Base-by-base conservation (phyloP, 2,113 vertebrate species). In the Ammospiza caudacuta region DNA sequence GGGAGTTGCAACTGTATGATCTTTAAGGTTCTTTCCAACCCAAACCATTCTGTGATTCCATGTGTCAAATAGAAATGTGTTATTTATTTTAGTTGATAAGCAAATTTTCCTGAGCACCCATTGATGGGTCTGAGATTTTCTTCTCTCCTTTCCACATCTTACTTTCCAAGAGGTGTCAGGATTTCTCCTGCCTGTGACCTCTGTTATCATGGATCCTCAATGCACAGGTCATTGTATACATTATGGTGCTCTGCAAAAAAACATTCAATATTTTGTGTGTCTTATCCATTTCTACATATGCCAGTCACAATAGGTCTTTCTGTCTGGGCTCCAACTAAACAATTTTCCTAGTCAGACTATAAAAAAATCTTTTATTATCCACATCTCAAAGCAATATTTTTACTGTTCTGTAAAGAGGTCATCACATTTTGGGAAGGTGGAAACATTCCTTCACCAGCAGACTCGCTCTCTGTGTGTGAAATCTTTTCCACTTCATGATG, bases 121-220 rank as follows among this genome's bases (percentile, higher is more conserved):
- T 19, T 31, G 41, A 44, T 23, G 35, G 1, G 5, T 57, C 15
- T 55, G 23, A 70, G 27, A 29, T 3, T 62, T 47, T 3, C 9
- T 69, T 12, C 21, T 83, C 28, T 74, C 23, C 47, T 57, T 72
- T 66, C 24, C 9, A 63, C 11, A 54, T 9, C 13, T 62, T n/a
- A 20, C 9, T 72, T 79, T 59, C 14, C 24, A 72, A 44, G 14
- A 58, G 11, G 14, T 75, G 2, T 23, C 0, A 0, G 6, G 12
- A 44, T 11, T 75, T 79, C 31, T 83, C 41, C 51, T n/a, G 16
- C 21, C 35, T 47, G 19, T 63, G 31, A 31, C 13, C 8, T 7
- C 10, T 43, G 8, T 64, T 35, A 8, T 33, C 9, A 47, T 13
- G 2, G 12, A 2, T 70, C 9, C 9, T 62, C 18, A 44, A 1